Percentiles rank a stretch among this genome's conserved stretches.
Conservation (phyloP, 2,797 vertebrate species). For the Emydoidea blandingii region DNA sequence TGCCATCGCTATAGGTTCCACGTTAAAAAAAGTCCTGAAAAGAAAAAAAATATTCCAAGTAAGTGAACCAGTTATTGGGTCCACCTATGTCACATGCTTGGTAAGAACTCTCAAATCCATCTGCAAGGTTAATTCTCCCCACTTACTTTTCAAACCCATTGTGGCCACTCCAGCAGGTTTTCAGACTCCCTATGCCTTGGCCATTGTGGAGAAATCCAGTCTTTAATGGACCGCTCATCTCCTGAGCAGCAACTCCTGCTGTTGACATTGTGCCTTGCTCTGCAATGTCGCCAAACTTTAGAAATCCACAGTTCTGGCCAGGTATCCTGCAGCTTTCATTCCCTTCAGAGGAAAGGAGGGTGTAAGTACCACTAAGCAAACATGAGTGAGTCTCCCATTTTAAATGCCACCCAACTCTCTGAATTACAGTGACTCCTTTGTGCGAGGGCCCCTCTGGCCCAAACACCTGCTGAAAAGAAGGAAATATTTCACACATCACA, state of each 20-base stretch:
- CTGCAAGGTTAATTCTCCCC: neutral
- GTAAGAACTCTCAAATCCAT: neutral
- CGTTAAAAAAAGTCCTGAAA: conserved; percentile 88
- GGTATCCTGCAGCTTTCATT: conserved; percentile 78
- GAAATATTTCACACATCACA: neutral
- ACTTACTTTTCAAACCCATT: conserved; percentile 91
- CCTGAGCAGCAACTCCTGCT: conserved; percentile 93
- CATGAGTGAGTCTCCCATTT: neutral
- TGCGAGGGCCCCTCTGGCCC: neutral
- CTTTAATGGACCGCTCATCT: conserved; percentile 91
- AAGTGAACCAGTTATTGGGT: neutral
- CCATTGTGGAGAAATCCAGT: conserved; percentile 88
- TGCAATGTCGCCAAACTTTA: conserved; percentile 83
- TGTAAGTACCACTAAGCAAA: conserved; percentile 28
- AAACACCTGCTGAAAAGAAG: neutral
- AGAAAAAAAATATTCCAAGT: conserved; percentile 8
- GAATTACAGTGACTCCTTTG: neutral
- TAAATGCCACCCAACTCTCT: neutral
- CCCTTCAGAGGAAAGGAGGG: conserved; percentile 77
- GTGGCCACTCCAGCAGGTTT: conserved; percentile 87
- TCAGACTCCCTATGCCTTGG: conserved; percentile 89
- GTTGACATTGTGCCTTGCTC: conserved; percentile 90
- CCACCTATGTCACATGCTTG: neutral
- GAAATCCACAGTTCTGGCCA: conserved; percentile 78
- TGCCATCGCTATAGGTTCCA: conserved; percentile 85